Evolutionary conservation across 1,140 invertebrate genomes (phyloP).

Genomic region (Thalassaphorura encarpata): DNA sequence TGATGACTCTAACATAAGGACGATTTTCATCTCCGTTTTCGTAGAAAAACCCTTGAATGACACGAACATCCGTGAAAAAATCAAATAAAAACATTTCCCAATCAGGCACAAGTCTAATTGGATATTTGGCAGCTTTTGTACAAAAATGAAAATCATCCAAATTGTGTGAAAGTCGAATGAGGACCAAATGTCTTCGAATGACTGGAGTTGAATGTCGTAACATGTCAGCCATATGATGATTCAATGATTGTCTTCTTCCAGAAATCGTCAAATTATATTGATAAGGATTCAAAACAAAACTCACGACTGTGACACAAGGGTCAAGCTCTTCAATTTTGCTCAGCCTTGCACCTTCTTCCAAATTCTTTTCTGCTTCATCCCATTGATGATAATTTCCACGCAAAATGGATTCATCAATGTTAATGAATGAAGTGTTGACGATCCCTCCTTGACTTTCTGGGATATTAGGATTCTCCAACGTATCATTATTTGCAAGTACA

Average conservation of each 20-base stretch:
- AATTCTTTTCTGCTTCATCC: not conserved
- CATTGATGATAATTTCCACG: not conserved
- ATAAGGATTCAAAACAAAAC: not conserved
- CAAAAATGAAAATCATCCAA: not conserved
- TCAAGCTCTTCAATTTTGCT: not conserved
- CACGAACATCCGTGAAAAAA: slow-evolving; percentile 10
- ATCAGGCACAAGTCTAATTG: slow-evolving; percentile 11
- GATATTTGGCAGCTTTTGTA: slow-evolving; percentile 6
- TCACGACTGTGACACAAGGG: not conserved
- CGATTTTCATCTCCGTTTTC: not conserved
- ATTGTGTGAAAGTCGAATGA: slow-evolving; percentile 1
- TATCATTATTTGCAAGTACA: not conserved
- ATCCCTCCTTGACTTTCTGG: not conserved
- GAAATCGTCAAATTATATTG: not conserved
- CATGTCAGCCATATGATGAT: slow-evolving; percentile 1
- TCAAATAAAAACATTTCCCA: slow-evolving; percentile 21
- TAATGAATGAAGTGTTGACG: not conserved
- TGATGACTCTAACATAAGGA: slow-evolving; percentile 4
- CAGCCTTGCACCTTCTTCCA: not conserved
- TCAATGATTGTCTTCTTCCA: not conserved
- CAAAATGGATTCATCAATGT: not conserved
- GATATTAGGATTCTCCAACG: not conserved
- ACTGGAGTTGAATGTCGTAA: slow-evolving; percentile 14
- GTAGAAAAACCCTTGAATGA: slow-evolving; percentile 8
- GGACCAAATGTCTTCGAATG: slow-evolving; percentile 2